Evolutionary conservation across 2,888 invertebrate genomes (phyloP).

Genomic region (Mesopsocus fuscifrons): DNA sequence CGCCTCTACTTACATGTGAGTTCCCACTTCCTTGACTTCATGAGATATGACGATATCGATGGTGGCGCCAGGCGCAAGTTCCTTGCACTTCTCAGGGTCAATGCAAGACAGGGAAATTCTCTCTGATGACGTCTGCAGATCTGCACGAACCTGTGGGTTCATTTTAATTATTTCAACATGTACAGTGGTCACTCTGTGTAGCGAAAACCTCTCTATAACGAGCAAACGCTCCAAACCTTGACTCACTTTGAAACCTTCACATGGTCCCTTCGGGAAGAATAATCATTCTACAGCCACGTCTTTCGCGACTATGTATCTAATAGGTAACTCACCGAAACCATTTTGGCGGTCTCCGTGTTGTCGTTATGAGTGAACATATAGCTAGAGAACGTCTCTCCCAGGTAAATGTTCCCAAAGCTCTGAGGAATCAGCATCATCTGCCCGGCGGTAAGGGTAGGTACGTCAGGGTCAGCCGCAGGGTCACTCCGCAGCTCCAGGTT

Average conservation of each 20-base stretch:
- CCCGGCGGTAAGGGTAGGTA: conserved; percentile 68
- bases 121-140: conserved; percentile 81
- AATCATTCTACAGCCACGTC: not conserved
- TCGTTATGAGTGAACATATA: conserved; percentile 96
- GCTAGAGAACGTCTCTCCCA: conserved; percentile 96
- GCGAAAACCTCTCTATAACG: no score
- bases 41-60: conserved; percentile 92
- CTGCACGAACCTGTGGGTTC: conserved; percentile 59
- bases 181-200: not conserved
- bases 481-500: conserved; percentile 63
- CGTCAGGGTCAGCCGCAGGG: conserved; percentile 60
- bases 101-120: conserved; percentile 62
- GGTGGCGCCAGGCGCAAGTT: conserved; percentile 56
- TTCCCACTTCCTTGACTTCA: conserved; percentile 98
- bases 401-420: conserved; percentile 93
- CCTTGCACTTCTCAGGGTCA: conserved; percentile 25
- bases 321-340: conserved; percentile 69
- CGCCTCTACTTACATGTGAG: conserved; percentile 76
- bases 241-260: conserved; percentile 7
- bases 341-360: conserved; percentile 61
- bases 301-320: no score
- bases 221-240: no score
- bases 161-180: conserved; percentile 13
- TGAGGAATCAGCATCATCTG: conserved; percentile 87
- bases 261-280: conserved; percentile 3